Conservation (phyloP, 1,140 invertebrate species). For the Drosophila ercepeae region DNA sequence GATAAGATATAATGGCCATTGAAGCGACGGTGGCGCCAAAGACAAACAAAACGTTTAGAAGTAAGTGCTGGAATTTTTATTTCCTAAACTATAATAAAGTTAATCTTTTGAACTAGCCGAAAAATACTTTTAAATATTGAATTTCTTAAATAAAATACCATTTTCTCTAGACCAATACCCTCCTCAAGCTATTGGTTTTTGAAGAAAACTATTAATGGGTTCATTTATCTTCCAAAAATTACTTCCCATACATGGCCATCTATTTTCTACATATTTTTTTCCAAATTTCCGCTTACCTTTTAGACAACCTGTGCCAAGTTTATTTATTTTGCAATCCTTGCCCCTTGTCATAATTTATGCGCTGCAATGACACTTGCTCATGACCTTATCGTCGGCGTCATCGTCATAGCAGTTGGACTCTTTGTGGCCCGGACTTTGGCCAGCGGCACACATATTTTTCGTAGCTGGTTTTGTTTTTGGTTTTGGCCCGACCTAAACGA, state of each 20-base stretch:
- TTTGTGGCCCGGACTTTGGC: slow-evolving; percentile 41
- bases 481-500: slow-evolving; percentile 37
- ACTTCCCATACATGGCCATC: slow-evolving; percentile 1
- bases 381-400: slow-evolving; percentile 74
- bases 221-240: neutral
- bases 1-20: slow-evolving; percentile 61
- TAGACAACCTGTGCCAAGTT: slow-evolving; percentile 38
- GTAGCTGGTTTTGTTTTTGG: slow-evolving; percentile 14
- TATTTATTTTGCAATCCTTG: slow-evolving; percentile 38
- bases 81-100: neutral
- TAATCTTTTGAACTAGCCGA: neutral
- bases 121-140: no score
- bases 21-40: slow-evolving; percentile 15
- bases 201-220: neutral
- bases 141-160: no score
- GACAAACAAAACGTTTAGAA: slow-evolving; percentile 43
- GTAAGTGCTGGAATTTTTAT: neutral
- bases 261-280: slow-evolving; percentile 9
- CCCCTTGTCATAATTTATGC: slow-evolving; percentile 71
- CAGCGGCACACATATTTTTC: slow-evolving; percentile 53
- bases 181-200: neutral
- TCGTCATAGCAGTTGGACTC: slow-evolving; percentile 30
- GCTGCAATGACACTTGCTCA: slow-evolving; percentile 79
- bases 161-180: no score
- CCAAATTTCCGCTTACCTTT: slow-evolving; percentile 10